Evolutionary conservation across 2,888 invertebrate genomes (phyloP).

Genomic region (Pandemis heparana): DNA sequence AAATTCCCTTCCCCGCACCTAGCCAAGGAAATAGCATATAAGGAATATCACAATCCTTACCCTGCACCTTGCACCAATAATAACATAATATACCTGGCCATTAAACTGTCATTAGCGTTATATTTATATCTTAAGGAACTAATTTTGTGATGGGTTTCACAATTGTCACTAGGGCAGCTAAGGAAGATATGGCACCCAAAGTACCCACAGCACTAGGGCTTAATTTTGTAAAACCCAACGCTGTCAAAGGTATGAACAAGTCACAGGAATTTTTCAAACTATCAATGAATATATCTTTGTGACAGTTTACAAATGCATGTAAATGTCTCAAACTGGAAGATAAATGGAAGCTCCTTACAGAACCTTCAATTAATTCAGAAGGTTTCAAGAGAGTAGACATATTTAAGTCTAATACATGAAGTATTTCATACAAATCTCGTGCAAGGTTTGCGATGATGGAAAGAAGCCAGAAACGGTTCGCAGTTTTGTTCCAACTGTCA

Average conservation of each 20-base stretch:
- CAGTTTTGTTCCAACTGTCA: slow-evolving; percentile 90
- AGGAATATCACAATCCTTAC: slow-evolving; percentile 36
- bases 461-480: slow-evolving; percentile 94
- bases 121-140: slow-evolving; percentile 71
- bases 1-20: background rate
- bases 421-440: slow-evolving; percentile 94
- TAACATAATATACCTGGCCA: slow-evolving; percentile 11
- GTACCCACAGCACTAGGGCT: slow-evolving; percentile 92
- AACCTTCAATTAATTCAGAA: slow-evolving; percentile 67
- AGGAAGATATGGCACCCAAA: slow-evolving; percentile 92
- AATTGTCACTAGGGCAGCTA: slow-evolving; percentile 91
- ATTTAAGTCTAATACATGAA: slow-evolving; percentile 85
- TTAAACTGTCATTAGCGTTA: slow-evolving; percentile 4
- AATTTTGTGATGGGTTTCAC: slow-evolving; percentile 93
- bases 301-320: slow-evolving; percentile 67
- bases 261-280: slow-evolving; percentile 95
- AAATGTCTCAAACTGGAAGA: slow-evolving; percentile 62
- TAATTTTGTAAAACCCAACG: slow-evolving; percentile 91
- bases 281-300: slow-evolving; percentile 91
- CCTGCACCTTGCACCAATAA: slow-evolving; percentile 31
- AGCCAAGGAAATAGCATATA: slow-evolving; percentile 14
- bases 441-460: slow-evolving; percentile 92
- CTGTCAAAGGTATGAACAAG: slow-evolving; percentile 93
- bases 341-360: slow-evolving; percentile 60
- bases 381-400: slow-evolving; percentile 73